Base-by-base conservation (phyloP, 2,797 vertebrate genomes). In the Spinibarbus caldwelli region DNA sequence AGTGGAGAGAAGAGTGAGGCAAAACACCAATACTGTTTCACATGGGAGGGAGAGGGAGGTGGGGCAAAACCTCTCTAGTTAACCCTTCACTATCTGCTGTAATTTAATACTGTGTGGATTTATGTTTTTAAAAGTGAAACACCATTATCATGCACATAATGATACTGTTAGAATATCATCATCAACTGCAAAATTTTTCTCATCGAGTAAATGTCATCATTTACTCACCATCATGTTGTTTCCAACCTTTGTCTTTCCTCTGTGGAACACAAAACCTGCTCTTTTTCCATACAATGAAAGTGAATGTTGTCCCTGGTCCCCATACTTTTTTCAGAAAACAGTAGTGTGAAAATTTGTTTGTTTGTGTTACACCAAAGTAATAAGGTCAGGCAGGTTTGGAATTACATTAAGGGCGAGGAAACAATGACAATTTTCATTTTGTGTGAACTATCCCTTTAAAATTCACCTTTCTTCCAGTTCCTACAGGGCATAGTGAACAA, bases 81-180 rank as follows among this genome's bases (percentile, higher is more conserved):
- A 93, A 93, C 89, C 71, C 82, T 89, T 89, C 3, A 23, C 23
- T 23, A 29, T 36, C 72, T 79, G 31, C 8, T 49, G 14, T n/a
- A 41, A 82, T 57, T 1, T n/a, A 41, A 67, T 29, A 34, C 26
- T 11, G 23, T 43, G 54, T 17, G 21, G 21, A 5, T 23, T 7
- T 10, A n/a, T n/a, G 29, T 64, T 29, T 36, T 43, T n/a, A 21
- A 79, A 79, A 9, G 10, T 31, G 7, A 83, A 43, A 57, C 36
- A 36, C 6, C 8, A 62, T 43, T 62, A 59, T 29, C 5, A 2
- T 7, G 8, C n/a, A 41, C 19, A 47, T 31, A 34, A 34, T 41
- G 8, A 57, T 38, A 57, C 6, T 57, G 23, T 6, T 15, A 45
- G 17, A 31, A 3, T 26, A 15, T 2, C 15, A 4, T 1, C 0